A percentile compares a stretch with the other conserved stretches of the same genome.
phyloP scores from a whole-genome alignment of 2,113 vertebrate species.

The Gymnocephalus cernua region DNA sequence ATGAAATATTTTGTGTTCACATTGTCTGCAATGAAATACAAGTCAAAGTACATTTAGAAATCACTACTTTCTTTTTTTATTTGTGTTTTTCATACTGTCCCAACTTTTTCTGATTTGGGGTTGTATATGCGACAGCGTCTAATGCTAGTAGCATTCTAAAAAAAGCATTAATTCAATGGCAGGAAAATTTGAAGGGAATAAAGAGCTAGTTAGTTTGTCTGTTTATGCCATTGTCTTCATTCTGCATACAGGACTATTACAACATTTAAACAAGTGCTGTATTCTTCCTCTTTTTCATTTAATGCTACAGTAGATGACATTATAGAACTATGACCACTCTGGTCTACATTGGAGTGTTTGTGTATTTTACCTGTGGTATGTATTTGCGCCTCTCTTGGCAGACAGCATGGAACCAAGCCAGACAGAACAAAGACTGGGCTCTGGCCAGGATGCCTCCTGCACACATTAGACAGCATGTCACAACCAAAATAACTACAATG shows the following conservation, averaged over 20 bases:
- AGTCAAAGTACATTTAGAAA: no score
- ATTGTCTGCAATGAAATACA: no score
- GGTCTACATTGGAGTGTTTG: conserved; percentile 6
- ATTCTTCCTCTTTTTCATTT: background rate
- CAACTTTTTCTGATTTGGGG: no score
- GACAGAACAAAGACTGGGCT: conserved; percentile 93
- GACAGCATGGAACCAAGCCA: conserved; percentile 98
- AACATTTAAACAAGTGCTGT: background rate
- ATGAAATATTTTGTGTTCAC: no score
- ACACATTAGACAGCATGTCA: conserved; percentile 41
- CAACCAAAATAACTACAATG: conserved; percentile 8
- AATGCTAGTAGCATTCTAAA: background rate
- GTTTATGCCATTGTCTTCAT: background rate
- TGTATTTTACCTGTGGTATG: conserved; percentile 92
- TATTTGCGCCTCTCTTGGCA: conserved; percentile 99
- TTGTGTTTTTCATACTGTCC: no score
- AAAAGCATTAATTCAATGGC: background rate
- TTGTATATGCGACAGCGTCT: background rate
- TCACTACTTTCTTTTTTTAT: no score
- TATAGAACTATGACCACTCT: background rate
- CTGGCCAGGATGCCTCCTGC: conserved; percentile 86
- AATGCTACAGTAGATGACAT: background rate
- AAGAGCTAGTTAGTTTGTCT: background rate
- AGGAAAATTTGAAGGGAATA: background rate
- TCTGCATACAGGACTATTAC: background rate